Evolutionary conservation across 1,140 invertebrate genomes (phyloP), one percentile per base, ranked within the genome.

Genomic region (Sycophila sp.): DNA sequence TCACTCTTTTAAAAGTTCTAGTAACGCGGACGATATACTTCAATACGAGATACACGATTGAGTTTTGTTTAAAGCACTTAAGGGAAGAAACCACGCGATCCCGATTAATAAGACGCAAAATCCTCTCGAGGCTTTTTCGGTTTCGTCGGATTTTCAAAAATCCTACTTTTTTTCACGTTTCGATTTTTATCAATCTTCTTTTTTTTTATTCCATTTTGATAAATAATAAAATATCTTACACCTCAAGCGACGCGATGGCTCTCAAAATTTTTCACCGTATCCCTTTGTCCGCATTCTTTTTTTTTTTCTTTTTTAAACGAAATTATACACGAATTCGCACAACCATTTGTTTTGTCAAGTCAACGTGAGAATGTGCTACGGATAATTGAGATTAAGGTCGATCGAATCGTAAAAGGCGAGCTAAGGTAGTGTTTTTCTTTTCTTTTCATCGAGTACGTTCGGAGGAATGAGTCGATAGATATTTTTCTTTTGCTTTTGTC

Each of bases 1-100:
- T 51, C 49, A 38, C 58, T 15, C 42, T 58, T 30, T 53, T 73
- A 2, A 53, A 59, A 53, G 1, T 47, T 56, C 17, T 65, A 69
- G 34, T 73, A 71, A 59, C 58, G 53, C 51, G 69, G 73, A 75
- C 72, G 67, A 80, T 75, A 77, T 81, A 68, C 30, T 68, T 68
- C 32, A 59, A 68, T 60, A 77, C 71, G 74, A 81, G 80, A 77
- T 78, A 77, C 69, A 80, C 78, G 78, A 83, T 80, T 77, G 75
- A 83, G 68, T 76, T 51, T 62, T 76, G 74, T 76, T 75, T 63
- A 85, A 85, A 85, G 83, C 83, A 85, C 82, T 85, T 84, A 79
- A 83, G 79, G 83, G 81, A 83, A 81, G 77, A 82, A 80, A 81
- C 75, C 73, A 79, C 75, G 75, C 79, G 73, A 78, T 78, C 79